Evolutionary conservation across 1,140 invertebrate genomes (phyloP).

Genomic region (Conus betulinus): DNA sequence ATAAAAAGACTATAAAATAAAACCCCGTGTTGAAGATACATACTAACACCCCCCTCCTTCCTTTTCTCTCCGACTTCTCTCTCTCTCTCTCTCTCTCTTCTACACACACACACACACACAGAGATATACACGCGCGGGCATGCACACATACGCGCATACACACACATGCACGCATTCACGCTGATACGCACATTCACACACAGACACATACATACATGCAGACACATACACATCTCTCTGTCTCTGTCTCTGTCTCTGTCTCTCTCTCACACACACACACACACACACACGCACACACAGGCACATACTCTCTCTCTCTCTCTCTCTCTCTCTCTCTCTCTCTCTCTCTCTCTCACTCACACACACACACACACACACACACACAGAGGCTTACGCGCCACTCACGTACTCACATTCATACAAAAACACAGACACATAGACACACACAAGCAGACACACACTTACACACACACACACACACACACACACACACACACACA

Average conservation of each 20-base stretch:
- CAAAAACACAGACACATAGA: too few relatives aligned
- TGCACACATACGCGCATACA: not conserved
- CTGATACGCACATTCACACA: not conserved
- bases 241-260: too few relatives aligned
- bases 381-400: not conserved
- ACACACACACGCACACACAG: too few relatives aligned
- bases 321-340: not conserved
- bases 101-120: constrained; percentile 19
- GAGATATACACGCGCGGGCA: constrained; percentile 4
- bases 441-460: too few relatives aligned
- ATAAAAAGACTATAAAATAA: too few relatives aligned
- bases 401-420: not conserved
- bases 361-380: not conserved
- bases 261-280: too few relatives aligned
- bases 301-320: not conserved
- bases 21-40: too few relatives aligned
- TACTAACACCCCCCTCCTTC: too few relatives aligned
- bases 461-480: too few relatives aligned
- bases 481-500: too few relatives aligned
- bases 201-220: constrained; percentile 7
- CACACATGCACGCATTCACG: not conserved
- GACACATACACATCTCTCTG: not conserved
- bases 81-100: too few relatives aligned
- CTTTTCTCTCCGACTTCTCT: too few relatives aligned
- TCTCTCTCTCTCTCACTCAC: not conserved